Percentiles rank a stretch among this genome's conserved stretches.
Evolutionary conservation across 2,888 invertebrate genomes (phyloP).

Genomic region (Drosophila nr. fundita): DNA sequence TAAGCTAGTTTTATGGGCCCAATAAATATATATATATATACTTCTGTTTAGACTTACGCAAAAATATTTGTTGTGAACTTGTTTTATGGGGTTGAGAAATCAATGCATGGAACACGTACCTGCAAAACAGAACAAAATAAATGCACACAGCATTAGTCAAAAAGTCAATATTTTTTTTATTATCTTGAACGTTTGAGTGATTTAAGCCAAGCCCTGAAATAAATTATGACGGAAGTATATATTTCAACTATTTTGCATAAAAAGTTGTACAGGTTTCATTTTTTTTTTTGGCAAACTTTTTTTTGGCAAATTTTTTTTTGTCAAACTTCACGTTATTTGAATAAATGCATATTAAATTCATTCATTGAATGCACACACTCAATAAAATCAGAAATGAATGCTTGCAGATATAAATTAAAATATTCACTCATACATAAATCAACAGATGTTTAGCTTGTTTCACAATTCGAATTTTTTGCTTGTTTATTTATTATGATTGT

Average conservation of each 20-base stretch:
- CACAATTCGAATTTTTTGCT: not conserved
- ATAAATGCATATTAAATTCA: conserved; percentile 30
- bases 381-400: not conserved
- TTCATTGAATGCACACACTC: conserved; percentile 13
- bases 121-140: conserved; percentile 40
- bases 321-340: conserved; percentile 3
- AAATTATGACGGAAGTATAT: conserved; percentile 30
- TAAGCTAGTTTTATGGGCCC: conserved; percentile 31
- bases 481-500: conserved; percentile 20
- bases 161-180: conserved; percentile 6
- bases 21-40: conserved; percentile 1
- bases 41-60: conserved; percentile 49
- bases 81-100: conserved; percentile 30
- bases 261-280: conserved; percentile 11
- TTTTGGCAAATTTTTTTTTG: not conserved
- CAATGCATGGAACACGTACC: conserved; percentile 68
- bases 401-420: not conserved
- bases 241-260: conserved; percentile 23
- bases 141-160: conserved; percentile 16
- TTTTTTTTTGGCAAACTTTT: not conserved
- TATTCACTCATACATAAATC: conserved; percentile 1
- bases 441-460: conserved; percentile 30
- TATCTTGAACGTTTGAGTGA: conserved; percentile 4
- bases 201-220: conserved; percentile 25
- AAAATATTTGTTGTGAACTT: conserved; percentile 25